Conservation (phyloP, 2,888 invertebrate genomes). For the Macrosoma leucophasiata region DNA sequence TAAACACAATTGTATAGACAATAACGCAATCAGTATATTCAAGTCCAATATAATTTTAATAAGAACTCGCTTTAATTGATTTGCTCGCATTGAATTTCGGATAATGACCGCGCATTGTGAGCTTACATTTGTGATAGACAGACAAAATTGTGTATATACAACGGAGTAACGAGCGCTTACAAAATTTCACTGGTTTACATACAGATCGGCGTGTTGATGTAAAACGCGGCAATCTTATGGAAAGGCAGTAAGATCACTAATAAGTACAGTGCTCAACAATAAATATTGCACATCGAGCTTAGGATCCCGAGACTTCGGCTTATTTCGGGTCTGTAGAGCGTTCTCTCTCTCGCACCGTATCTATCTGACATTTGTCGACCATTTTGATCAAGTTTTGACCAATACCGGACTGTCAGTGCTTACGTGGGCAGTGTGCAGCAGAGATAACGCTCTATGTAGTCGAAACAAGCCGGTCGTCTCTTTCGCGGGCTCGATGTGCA, state of each 20-base stretch:
- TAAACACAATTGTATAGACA: constrained; percentile 3
- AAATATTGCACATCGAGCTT: neutral
- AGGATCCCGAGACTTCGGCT: neutral
- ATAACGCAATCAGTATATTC: constrained; percentile 16
- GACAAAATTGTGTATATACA: constrained; percentile 25
- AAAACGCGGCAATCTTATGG: neutral
- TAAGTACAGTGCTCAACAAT: neutral
- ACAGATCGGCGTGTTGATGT: neutral
- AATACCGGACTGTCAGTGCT: too few relatives aligned
- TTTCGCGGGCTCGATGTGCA: too few relatives aligned
- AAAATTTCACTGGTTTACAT: constrained; percentile 24
- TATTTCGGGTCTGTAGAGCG: neutral
- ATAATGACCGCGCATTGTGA: constrained; percentile 17
- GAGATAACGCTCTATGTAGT: too few relatives aligned
- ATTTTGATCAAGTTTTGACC: too few relatives aligned
- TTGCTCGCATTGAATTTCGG: constrained; percentile 21
- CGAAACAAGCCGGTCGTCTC: too few relatives aligned
- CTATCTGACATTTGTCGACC: neutral
- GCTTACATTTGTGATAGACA: constrained; percentile 15
- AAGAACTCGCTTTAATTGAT: constrained; percentile 30
- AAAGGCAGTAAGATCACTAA: neutral
- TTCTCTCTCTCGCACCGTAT: neutral
- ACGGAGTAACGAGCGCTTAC: constrained; percentile 36
- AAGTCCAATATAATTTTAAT: constrained; percentile 24
- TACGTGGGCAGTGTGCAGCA: too few relatives aligned